Percentiles rank a stretch among this genome's conserved stretches.
phyloP scores from a whole-genome alignment of 2,797 vertebrate species.

The Acrocephalus scirpaceus region DNA sequence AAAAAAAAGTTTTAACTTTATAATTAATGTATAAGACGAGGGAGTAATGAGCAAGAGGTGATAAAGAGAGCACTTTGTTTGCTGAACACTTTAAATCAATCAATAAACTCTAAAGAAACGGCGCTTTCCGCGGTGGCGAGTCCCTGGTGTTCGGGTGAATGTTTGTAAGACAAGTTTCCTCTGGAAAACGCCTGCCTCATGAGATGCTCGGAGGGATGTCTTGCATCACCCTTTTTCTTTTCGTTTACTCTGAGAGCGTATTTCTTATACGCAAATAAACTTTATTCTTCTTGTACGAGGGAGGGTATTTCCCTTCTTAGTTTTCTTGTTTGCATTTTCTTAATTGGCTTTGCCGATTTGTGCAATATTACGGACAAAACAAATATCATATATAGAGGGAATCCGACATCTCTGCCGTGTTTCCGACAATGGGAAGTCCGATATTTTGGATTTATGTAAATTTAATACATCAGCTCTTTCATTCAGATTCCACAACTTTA shows the following conservation, averaged over 20 bases:
- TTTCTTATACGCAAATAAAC: background rate
- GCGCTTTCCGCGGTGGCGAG: background rate
- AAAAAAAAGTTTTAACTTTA: constrained; percentile 65
- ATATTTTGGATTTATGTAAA: background rate
- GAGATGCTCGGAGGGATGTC: background rate
- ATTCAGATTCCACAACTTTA: background rate
- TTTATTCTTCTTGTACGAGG: background rate
- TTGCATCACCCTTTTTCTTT: background rate
- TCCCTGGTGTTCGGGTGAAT: background rate
- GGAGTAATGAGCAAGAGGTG: constrained; percentile 13
- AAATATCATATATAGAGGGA: background rate
- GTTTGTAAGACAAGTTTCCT: background rate
- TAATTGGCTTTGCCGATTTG: background rate
- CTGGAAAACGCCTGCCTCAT: background rate
- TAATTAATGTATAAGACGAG: constrained; percentile 65
- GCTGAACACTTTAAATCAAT: constrained; percentile 65
- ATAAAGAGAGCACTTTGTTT: constrained; percentile 69
- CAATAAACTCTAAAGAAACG: constrained; percentile 61
- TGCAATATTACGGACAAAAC: background rate
- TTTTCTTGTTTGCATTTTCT: background rate
- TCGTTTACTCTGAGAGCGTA: background rate
- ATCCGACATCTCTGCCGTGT: background rate
- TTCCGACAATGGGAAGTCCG: background rate
- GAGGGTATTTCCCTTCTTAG: background rate
- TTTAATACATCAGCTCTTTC: background rate